A percentile compares a stretch with the other conserved stretches of the same genome.
Evolutionary conservation across 2,113 vertebrate species (phyloP).

Genomic region (Cyprinus carpio): DNA sequence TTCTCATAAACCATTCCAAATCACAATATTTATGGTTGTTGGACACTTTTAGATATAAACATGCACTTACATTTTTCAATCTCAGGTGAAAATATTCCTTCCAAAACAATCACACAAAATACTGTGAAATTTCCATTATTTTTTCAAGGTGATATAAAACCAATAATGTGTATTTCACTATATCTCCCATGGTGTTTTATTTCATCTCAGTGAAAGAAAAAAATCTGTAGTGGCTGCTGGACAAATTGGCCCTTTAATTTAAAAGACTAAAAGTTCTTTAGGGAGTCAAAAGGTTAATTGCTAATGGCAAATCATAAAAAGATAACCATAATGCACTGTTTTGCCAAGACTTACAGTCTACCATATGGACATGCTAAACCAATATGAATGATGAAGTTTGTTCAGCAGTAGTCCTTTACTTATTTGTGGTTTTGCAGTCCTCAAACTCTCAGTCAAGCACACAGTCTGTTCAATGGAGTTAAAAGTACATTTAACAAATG

Average conservation of each 20-base stretch:
- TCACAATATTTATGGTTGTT: not conserved
- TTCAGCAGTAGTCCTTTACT: not conserved
- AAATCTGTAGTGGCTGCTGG: slow-evolving; percentile 37
- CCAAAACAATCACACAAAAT: not conserved
- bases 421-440: not conserved
- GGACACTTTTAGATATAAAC: not conserved
- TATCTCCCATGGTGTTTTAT: slow-evolving; percentile 37
- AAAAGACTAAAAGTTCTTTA: slow-evolving; percentile 59
- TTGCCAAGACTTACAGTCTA: not conserved
- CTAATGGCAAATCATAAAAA: slow-evolving; percentile 35
- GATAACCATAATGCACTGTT: not conserved
- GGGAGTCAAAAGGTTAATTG: slow-evolving; percentile 50
- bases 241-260: slow-evolving; percentile 55
- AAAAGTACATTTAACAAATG: not conserved
- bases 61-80: not conserved
- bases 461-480: not conserved
- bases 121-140: not conserved
- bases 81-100: not conserved
- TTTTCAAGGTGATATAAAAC: not conserved
- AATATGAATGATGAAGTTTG: not conserved
- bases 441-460: not conserved
- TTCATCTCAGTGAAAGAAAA: slow-evolving; percentile 56
- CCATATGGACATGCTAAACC: not conserved
- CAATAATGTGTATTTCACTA: slow-evolving; percentile 37
- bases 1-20: not conserved